phyloP scores from a whole-genome alignment of 2,797 vertebrate genomes.

The Synanceia verrucosa region DNA sequence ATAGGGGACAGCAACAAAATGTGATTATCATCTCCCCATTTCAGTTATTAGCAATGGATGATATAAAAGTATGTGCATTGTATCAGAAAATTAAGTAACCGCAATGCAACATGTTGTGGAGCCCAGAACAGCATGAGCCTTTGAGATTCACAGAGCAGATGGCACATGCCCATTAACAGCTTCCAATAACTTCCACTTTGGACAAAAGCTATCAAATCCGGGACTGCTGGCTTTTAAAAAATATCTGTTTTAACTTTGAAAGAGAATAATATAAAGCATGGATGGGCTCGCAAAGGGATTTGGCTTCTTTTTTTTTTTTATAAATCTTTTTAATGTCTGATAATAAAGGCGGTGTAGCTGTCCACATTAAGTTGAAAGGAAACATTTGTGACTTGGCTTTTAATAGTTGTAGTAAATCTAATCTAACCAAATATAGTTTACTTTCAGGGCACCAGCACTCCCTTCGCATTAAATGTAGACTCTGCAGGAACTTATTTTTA shows the following conservation, averaged over 20 bases:
- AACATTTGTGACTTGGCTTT: not conserved
- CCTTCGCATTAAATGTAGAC: not conserved
- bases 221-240: conserved; percentile 5
- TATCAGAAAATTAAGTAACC: conserved; percentile 5
- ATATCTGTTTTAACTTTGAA: conserved; percentile 3
- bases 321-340: not conserved
- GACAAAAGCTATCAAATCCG: conserved; percentile 19
- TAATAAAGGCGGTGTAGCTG: not conserved
- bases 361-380: not conserved
- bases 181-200: conserved; percentile 35
- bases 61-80: not conserved
- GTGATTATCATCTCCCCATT: not conserved
- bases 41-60: not conserved
- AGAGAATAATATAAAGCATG: not conserved
- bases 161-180: conserved; percentile 26
- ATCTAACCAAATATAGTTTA: not conserved
- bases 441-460: not conserved
- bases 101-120: conserved; percentile 5
- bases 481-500: conserved; percentile 33
- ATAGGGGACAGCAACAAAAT: not conserved
- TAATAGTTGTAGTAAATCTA: not conserved
- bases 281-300: not conserved
- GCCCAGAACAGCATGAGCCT: conserved; percentile 9
- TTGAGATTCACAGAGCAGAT: conserved; percentile 39
- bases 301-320: not conserved